Percentiles rank a stretch among this genome's conserved stretches.
Evolutionary conservation across 1,140 invertebrate species (phyloP).

Genomic region (Trachelipus rathkii): DNA sequence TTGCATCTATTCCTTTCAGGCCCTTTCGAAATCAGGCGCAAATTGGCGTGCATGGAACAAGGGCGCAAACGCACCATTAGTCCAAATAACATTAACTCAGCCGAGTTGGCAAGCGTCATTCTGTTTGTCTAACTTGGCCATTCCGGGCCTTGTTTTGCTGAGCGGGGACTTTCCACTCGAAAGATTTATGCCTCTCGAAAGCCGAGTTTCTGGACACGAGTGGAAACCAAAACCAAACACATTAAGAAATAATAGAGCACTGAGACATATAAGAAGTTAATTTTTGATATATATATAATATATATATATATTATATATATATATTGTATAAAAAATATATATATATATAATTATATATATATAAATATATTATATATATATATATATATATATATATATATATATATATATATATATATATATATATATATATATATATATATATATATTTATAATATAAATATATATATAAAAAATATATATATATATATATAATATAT

Average conservation of each 20-base stretch:
- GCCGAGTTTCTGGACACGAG: not conserved
- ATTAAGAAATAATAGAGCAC: no score
- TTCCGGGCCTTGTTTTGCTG: conserved; percentile 2
- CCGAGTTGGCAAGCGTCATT: not conserved
- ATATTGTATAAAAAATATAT: conserved; percentile 15
- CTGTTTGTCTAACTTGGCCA: conserved; percentile 7
- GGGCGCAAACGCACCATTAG: conserved; percentile 7
- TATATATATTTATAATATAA: no score
- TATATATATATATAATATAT: no score
- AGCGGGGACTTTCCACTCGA: not conserved
- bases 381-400: conserved; percentile 15
- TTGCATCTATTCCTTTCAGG: not conserved
- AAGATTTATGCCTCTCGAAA: conserved; percentile 5
- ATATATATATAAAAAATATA: no score
- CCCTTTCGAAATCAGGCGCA: conserved; percentile 1
- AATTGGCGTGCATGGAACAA: conserved; percentile 1
- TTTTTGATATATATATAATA: not conserved
- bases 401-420: not conserved
- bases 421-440: no score
- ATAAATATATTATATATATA: not conserved
- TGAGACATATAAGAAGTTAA: no score
- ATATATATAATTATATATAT: not conserved
- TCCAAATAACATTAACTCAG: conserved; percentile 10
- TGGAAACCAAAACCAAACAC: not conserved
- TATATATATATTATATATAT: conserved; percentile 14